Percentiles rank a stretch among this genome's conserved stretches.
phyloP scores from a whole-genome alignment of 2,113 vertebrate genomes.

The Tylochromis polylepis region DNA sequence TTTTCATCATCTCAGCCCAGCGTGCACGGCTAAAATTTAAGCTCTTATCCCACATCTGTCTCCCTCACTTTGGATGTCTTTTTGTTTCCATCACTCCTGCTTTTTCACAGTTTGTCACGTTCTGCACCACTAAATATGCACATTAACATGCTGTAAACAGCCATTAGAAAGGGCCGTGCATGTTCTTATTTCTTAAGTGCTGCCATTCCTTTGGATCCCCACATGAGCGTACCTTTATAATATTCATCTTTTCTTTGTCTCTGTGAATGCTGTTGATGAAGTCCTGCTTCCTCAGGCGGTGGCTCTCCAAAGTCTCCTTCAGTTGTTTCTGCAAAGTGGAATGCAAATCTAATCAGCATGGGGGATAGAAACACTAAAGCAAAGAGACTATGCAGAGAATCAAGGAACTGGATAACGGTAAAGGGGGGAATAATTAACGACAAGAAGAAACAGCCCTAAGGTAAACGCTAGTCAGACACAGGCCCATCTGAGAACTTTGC shows the following conservation, averaged over 20 bases:
- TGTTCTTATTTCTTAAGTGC: constrained; percentile 56
- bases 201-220: neutral
- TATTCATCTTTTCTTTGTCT: constrained; percentile 68
- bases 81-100: neutral
- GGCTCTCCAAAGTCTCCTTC: constrained; percentile 69
- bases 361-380: neutral
- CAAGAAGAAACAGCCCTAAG: neutral
- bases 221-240: constrained; percentile 70
- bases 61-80: neutral
- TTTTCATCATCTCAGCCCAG: neutral
- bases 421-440: neutral
- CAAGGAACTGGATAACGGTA: neutral
- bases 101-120: neutral
- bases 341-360: neutral
- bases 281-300: constrained; percentile 60
- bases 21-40: neutral
- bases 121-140: constrained; percentile 17
- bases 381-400: neutral
- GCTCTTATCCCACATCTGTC: neutral
- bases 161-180: constrained; percentile 27
- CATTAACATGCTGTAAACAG: constrained; percentile 28
- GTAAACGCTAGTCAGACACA: neutral
- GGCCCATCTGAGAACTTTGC: neutral
- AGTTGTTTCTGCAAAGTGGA: constrained; percentile 69
- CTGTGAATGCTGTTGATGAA: constrained; percentile 58